phyloP scores from a whole-genome alignment of 1,140 invertebrate species.

The Drosophila littoralis region DNA sequence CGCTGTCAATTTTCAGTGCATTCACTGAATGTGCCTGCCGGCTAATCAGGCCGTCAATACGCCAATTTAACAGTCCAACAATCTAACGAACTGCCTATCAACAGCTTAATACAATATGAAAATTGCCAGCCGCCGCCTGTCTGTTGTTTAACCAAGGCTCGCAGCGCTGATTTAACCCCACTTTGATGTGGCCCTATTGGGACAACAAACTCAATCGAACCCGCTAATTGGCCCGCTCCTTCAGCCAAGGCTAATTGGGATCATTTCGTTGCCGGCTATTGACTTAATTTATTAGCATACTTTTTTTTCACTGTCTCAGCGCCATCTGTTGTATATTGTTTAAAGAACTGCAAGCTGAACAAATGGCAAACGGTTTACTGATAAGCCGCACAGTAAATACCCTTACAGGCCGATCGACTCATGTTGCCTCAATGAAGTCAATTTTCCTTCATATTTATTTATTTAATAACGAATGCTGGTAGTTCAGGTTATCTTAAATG shows the following conservation, averaged over 20 bases:
- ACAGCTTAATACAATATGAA: conserved; percentile 60
- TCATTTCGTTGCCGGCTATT: neutral
- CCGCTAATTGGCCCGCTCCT: neutral
- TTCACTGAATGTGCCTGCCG: conserved; percentile 28
- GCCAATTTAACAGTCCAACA: conserved; percentile 16
- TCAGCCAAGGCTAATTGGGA: neutral
- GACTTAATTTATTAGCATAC: conserved; percentile 15
- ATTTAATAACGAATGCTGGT: too few species aligned
- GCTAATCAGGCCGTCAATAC: conserved; percentile 15
- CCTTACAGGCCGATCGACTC: neutral
- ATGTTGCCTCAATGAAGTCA: too few species aligned
- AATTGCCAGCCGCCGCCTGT: conserved; percentile 36
- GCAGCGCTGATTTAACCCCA: conserved; percentile 34
- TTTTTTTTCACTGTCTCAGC: conserved; percentile 2
- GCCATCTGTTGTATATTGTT: conserved; percentile 5
- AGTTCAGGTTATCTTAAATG: too few species aligned
- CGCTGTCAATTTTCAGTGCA: conserved; percentile 64
- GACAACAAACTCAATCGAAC: neutral
- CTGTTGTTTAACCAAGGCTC: too few species aligned
- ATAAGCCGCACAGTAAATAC: neutral
- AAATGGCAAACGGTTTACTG: neutral
- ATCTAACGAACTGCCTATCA: conserved; percentile 1
- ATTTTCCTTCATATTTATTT: too few species aligned
- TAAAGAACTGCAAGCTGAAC: conserved; percentile 26
- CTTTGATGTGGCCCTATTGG: neutral